Conservation (phyloP, 2,888 invertebrate genomes). For the Stenolophus ochropezus region DNA sequence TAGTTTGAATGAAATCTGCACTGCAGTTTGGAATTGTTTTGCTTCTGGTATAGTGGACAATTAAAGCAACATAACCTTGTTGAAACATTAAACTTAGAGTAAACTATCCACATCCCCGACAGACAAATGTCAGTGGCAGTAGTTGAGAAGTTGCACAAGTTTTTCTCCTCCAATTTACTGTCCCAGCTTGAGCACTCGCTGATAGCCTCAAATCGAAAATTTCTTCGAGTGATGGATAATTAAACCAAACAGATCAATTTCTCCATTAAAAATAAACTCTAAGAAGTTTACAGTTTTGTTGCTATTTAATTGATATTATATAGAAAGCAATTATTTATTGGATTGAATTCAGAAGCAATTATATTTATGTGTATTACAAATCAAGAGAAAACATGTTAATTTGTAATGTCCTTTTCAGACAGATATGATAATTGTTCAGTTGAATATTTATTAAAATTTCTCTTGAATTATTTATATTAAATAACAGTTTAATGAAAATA, state of each 20-base stretch:
- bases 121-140: background rate
- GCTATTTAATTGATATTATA: background rate
- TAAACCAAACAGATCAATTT: background rate
- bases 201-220: background rate
- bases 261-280: background rate
- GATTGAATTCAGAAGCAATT: background rate
- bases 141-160: background rate
- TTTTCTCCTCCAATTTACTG: background rate
- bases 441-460: background rate
- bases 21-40: background rate
- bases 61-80: background rate
- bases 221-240: background rate
- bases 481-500: background rate
- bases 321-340: background rate
- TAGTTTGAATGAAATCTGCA: background rate
- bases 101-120: background rate
- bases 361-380: background rate
- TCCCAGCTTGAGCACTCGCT: background rate
- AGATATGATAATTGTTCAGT: background rate
- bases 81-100: background rate
- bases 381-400: background rate
- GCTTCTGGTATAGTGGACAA: background rate
- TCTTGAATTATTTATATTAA: background rate
- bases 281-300: background rate
- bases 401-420: background rate